Evolutionary conservation across 2,113 vertebrate species (phyloP), one percentile per base, ranked within the genome.

Genomic region (Martes martes): DNA sequence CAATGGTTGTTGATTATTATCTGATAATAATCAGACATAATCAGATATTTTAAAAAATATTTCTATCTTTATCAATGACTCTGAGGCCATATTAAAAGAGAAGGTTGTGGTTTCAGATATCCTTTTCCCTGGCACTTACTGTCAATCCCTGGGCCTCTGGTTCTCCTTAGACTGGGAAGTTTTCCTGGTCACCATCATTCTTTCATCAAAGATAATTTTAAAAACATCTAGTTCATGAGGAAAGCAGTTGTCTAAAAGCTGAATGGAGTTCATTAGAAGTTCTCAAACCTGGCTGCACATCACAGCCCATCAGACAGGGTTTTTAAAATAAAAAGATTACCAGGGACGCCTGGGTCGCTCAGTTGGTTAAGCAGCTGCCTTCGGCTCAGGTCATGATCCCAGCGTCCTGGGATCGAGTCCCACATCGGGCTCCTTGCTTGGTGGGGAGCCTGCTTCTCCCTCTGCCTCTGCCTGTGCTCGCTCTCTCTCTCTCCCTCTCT

Each of bases 1-100:
- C 45, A 36, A 21, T 59, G 11, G 26, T 57, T 81, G 45, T 57
- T 78, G 36, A 59, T 76, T 33, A 85, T 93, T 94, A n/a, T 96
- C 42, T 95, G 94, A 96, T 74, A 88, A 96, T 36, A 26, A 81
- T 50, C 13, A 89, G n/a, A 83, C 16, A 81, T 45, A 47, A 67
- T 95, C 11, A 61, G 28, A 61, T 82, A 78, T 79, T 31, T 47
- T 36, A 28, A 57, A 24, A 26, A 69, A 24, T 2, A 76, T 59
- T 73, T 52, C 21, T 79, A 24, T 28, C 31, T 94, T 90, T 23
- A 57, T 50, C 79, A 52, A 59, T 2, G 42, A 79, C 39, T 50
- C 50, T 65, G 55, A 89, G 71, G 28, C 39, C 15, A 65, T 7
- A 7, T 78, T n/a, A 84, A 82, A 82, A 78, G 59, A 52, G 83